Evolutionary conservation across 2,888 invertebrate species (phyloP), one percentile per base, ranked within the genome.

Genomic region (Cheilosia vernalis): DNA sequence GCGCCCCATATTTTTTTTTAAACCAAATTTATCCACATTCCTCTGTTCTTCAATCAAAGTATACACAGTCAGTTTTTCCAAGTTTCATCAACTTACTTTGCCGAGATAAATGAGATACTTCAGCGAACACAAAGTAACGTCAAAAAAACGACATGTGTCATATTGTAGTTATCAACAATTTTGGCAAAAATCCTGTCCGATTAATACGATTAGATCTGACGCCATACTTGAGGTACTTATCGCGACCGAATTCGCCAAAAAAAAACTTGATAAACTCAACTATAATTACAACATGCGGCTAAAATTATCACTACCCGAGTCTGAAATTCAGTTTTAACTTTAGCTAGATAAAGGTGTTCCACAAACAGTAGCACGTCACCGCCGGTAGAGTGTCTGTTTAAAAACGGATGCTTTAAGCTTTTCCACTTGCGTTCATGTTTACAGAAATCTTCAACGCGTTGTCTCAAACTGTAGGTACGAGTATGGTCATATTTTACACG

Each of bases 191-290:
- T n/a, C 0, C 17, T 7, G 5, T 15, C 42, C 9, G 13, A n/a
- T n/a, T 42, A 42, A 55, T 37, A 37, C 9, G 10, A 56, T 56
- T 17, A 56, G 33, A 56, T 56, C 19, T 37, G 33, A 56, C 33
- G 19, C 19, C 10, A 9, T 6, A 19, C 37, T 37, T 15, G 19
- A 56, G 37, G 19, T 56, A 37, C 19, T 44, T 42, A 42, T 42
- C n/a, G n/a, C n/a, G n/a, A 5, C 42, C 6, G 13, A 42, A 44
- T 44, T 44, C 42, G n/a, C n/a, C 2, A 44, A 44, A 44, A 44
- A 44, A 44, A 44, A 44, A 44, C n/a, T 7, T n/a, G 7, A 44
- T 37, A 37, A 37, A 13, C 10, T 4, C 37, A 44, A 44, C 15
- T 44, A 44, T 44, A 44, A 17, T 44, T 44, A 17, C n/a, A 44